Evolutionary conservation across 2,113 vertebrate genomes (phyloP).

Genomic region (Anguilla japonica): DNA sequence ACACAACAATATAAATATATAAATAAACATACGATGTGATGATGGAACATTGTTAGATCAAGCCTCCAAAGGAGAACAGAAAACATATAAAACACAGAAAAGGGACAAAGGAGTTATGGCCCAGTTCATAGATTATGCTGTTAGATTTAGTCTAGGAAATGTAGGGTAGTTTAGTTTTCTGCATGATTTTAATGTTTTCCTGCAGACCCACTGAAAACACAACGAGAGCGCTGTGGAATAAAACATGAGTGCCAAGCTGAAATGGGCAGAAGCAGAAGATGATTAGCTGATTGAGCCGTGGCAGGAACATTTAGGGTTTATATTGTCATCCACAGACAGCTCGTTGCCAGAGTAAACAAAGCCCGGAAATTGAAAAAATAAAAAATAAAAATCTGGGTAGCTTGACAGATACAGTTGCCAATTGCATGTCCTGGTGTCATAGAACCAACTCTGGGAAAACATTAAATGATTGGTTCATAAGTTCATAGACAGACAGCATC

Average conservation of each 20-base stretch:
- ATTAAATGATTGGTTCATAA: neutral
- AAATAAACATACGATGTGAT: neutral
- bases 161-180: too few relatives aligned
- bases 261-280: neutral
- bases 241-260: neutral
- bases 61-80: neutral
- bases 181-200: neutral
- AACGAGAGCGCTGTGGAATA: neutral
- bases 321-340: neutral
- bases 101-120: neutral
- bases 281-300: neutral
- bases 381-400: neutral
- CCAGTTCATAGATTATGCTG: neutral
- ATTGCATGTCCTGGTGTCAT: neutral
- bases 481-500: too few relatives aligned
- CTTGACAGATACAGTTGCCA: neutral
- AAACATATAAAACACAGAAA: too few relatives aligned
- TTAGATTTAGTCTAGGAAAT: neutral
- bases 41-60: neutral
- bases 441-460: neutral
- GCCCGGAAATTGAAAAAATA: neutral
- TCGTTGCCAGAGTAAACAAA: neutral
- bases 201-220: neutral
- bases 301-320: neutral
- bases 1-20: neutral